Base-by-base conservation (phyloP, 2,797 vertebrate species). In the Acipenser transmontanus region DNA sequence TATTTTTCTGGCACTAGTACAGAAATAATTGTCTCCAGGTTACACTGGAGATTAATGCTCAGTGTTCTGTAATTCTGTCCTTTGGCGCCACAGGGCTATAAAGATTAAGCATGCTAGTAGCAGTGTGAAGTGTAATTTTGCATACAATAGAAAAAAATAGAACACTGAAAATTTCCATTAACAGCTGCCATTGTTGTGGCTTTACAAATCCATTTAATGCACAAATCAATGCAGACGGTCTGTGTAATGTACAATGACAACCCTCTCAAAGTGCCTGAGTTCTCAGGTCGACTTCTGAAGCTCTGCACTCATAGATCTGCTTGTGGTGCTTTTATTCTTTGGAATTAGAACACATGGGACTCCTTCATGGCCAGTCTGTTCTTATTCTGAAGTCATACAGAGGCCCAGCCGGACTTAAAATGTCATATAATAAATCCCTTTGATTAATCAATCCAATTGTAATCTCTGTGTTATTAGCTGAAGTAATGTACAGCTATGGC, bases 11-110 rank as follows among this genome's bases (percentile, higher is more conserved):
- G 75, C 78, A 76, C 66, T 74, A 67, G 75, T 80, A 76, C 78
- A 76, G 78, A 77, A 80, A 85, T 85, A 79, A 80, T 56, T 74
- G 70, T 77, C 79, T 74, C 73, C 73, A 66, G 79, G 80, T 80
- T 78, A 70, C 77, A 74, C 70, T 72, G 65, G 75, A 76, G 80
- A 88, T 78, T 72, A 79, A 78, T 83, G 79, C 75, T 75, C 75
- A 76, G 73, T 78, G 74, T 79, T 82, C 77, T 84, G 84, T 87
- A 89, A 88, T 84, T 87, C 84, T 76, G 84, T 87, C 86, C 82
- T 81, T 80, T 79, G 77, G 84, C 76, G 73, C 83, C 79, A 78
- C 77, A 81, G 77, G 82, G 86, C 72, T 49, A 64, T 70, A 70
- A 78, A 87, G 86, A 89, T 88, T 82, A 86, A 87, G 77, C 82